Conservation (phyloP, 2,797 vertebrate genomes). For the Uromys caudimaculatus region DNA sequence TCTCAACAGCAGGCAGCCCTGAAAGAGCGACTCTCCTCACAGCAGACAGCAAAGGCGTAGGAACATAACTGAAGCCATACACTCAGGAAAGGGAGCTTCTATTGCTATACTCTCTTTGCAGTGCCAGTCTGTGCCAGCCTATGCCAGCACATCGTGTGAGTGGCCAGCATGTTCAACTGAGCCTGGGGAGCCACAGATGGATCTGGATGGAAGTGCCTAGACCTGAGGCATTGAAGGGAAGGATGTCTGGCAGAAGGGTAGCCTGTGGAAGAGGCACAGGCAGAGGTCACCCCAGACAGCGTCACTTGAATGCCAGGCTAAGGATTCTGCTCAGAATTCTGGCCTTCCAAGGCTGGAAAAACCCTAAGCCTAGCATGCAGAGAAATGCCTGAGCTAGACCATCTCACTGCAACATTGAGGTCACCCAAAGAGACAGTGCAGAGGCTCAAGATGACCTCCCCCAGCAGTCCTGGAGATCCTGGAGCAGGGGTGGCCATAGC, state of each 20-base stretch:
- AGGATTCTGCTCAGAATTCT: background rate
- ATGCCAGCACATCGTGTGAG: rapidly evolving
- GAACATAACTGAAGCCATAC: background rate
- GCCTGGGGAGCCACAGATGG: background rate
- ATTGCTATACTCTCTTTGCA: background rate
- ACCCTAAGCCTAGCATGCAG: background rate
- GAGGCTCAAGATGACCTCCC: background rate
- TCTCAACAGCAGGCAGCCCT: background rate
- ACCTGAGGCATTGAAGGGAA: no score
- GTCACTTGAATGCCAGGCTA: background rate
- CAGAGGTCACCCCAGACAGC: rapidly evolving
- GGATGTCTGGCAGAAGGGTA: background rate
- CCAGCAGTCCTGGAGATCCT: background rate
- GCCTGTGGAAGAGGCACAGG: background rate
- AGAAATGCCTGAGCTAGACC: background rate
- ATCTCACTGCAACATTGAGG: rapidly evolving
- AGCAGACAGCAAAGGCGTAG: background rate
- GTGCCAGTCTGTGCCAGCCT: background rate
- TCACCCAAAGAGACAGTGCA: no score
- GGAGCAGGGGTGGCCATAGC: background rate
- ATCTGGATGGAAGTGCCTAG: background rate
- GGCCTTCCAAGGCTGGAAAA: background rate
- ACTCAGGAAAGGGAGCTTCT: background rate
- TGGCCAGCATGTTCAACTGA: background rate
- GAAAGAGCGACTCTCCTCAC: background rate